These are phyloP conservation scores for Drosophila anceps DNA, from an alignment of 2,888 invertebrate genomes.

Conservation along the genomic window DNA sequence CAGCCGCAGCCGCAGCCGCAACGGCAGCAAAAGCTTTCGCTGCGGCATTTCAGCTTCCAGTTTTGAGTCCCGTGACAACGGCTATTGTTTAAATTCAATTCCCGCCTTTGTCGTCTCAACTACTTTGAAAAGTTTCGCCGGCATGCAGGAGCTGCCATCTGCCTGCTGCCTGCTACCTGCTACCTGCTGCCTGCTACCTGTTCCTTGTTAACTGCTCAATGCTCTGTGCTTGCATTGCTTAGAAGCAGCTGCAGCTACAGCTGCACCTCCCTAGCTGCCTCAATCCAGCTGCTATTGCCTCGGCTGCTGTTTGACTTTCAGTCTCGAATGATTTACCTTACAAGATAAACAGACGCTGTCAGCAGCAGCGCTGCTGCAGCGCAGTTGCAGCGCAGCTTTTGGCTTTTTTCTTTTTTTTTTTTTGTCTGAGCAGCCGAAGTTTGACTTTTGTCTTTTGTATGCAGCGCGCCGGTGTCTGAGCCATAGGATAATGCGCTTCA, in stretches of 20 bases:
- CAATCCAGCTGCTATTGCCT: conserved; percentile 17
- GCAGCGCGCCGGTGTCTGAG: conserved; percentile 32
- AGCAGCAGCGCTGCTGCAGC: conserved; percentile 19
- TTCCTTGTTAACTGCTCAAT: not conserved
- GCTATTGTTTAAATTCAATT: conserved; percentile 80
- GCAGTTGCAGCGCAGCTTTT: conserved; percentile 27
- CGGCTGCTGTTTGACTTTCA: conserved; percentile 76
- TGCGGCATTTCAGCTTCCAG: conserved; percentile 28
- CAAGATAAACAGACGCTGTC: conserved; percentile 73
- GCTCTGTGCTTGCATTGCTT: not conserved
- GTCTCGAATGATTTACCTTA: conserved; percentile 81
- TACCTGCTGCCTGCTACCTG: not conserved
- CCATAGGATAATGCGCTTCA: conserved; percentile 75
- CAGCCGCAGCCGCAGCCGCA: conserved; percentile 22
- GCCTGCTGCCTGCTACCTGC: not conserved
- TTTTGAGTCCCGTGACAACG: conserved; percentile 61
- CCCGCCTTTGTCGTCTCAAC: conserved; percentile 77
- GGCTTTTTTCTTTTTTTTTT: conserved; percentile 16
- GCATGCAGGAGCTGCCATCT: conserved; percentile 1
- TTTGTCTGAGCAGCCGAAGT: conserved; percentile 70
- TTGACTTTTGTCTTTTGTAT: conserved; percentile 77
- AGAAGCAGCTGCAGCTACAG: not conserved
- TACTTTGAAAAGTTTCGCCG: conserved; percentile 72
- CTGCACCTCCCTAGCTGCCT: not conserved
- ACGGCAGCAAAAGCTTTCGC: not conserved